Conservation (phyloP, 2,888 invertebrate genomes). For the Agrotis segetum region DNA sequence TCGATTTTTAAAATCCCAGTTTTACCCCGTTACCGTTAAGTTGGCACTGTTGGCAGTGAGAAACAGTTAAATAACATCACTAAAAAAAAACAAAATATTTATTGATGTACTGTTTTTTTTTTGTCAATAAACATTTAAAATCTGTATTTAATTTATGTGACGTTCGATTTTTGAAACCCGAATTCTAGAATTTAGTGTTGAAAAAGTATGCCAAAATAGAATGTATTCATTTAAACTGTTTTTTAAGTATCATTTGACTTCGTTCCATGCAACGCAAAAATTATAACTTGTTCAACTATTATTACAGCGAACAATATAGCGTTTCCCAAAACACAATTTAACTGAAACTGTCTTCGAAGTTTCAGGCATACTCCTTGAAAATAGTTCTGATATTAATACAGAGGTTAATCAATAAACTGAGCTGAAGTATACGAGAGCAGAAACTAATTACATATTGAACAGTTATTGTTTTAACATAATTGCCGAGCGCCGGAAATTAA, state of each 20-base stretch:
- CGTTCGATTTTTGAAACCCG: conserved; percentile 10
- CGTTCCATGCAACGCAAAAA: too few relatives aligned
- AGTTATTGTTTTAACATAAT: conserved; percentile 56
- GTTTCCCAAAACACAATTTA: conserved; percentile 15
- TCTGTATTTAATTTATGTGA: too few relatives aligned
- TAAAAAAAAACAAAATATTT: too few relatives aligned
- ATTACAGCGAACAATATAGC: conserved; percentile 9
- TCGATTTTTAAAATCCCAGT: not conserved
- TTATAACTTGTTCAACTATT: not conserved
- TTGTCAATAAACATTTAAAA: too few relatives aligned
- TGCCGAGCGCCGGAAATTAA: conserved; percentile 53
- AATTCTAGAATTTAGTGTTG: not conserved
- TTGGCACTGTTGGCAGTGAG: too few relatives aligned
- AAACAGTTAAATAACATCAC: too few relatives aligned
- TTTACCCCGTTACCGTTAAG: too few relatives aligned
- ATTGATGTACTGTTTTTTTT: too few relatives aligned
- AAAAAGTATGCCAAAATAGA: not conserved
- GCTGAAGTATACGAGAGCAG: conserved; percentile 43
- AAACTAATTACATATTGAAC: conserved; percentile 58
- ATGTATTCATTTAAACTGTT: too few relatives aligned
- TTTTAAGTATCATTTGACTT: too few relatives aligned
- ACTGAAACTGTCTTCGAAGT: conserved; percentile 30
- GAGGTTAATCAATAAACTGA: conserved; percentile 45
- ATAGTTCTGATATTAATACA: conserved; percentile 45
- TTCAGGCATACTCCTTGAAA: conserved; percentile 37